Evolutionary conservation across 2,888 invertebrate species (phyloP).

Genomic region (Drosophila basisetae): DNA sequence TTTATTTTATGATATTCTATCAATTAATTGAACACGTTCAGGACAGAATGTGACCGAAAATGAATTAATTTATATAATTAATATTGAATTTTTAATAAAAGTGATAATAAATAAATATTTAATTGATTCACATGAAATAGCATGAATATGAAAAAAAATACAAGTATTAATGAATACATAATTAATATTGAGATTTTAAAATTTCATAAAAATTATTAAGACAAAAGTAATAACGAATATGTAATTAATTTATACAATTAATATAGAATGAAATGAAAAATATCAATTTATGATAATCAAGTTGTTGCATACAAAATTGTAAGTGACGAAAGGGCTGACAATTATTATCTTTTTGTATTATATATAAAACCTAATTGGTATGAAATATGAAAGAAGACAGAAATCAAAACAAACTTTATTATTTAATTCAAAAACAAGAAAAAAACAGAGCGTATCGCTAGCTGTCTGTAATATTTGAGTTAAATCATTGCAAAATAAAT

Average conservation of each 20-base stretch:
- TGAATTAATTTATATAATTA: background rate
- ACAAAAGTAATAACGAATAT: background rate
- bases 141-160: background rate
- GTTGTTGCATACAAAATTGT: background rate
- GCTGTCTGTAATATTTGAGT: background rate
- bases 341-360: background rate
- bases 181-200: background rate
- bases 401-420: background rate
- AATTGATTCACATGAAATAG: background rate
- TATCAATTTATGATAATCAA: background rate
- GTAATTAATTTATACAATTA: background rate
- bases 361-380: no score
- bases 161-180: background rate
- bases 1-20: background rate
- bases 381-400: background rate
- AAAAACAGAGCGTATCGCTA: background rate
- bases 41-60: background rate
- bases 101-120: background rate
- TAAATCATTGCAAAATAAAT: background rate
- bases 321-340: background rate
- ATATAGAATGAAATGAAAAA: background rate
- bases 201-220: background rate
- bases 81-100: background rate
- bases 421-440: background rate
- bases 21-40: background rate